Evolutionary conservation across 2,888 invertebrate genomes (phyloP).

Genomic region (Globia sparganii): DNA sequence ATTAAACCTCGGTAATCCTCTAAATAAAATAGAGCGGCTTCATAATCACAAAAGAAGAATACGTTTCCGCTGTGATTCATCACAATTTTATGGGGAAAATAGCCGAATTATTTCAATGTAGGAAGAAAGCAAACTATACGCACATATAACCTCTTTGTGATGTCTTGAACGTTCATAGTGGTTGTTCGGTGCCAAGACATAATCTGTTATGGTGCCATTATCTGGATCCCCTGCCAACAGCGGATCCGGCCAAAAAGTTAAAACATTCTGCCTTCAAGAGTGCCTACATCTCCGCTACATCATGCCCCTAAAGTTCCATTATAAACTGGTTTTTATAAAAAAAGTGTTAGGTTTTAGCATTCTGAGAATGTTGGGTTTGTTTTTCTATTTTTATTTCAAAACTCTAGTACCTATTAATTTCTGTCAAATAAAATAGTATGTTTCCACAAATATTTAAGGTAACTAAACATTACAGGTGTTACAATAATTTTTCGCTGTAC

Average conservation of each 20-base stretch:
- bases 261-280: constrained; percentile 79
- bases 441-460: neutral
- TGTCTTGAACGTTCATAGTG: constrained; percentile 78
- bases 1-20: neutral
- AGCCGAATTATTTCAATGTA: constrained; percentile 53
- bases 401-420: neutral
- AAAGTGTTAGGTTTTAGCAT: neutral
- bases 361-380: neutral
- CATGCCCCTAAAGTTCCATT: constrained; percentile 41
- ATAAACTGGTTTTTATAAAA: constrained; percentile 32
- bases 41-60: neutral
- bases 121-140: constrained; percentile 71
- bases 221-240: constrained; percentile 86
- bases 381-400: neutral
- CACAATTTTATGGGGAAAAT: constrained; percentile 45
- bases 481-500: neutral
- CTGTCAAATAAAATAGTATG: neutral
- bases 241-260: constrained; percentile 82
- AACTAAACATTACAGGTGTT: neutral
- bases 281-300: constrained; percentile 68
- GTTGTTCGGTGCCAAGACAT: constrained; percentile 86
- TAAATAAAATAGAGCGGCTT: neutral
- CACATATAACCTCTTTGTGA: constrained; percentile 80
- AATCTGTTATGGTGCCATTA: constrained; percentile 90
- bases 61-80: constrained; percentile 24